Conservation (phyloP, 2,888 invertebrate species). For the Hydriomena furcata region DNA sequence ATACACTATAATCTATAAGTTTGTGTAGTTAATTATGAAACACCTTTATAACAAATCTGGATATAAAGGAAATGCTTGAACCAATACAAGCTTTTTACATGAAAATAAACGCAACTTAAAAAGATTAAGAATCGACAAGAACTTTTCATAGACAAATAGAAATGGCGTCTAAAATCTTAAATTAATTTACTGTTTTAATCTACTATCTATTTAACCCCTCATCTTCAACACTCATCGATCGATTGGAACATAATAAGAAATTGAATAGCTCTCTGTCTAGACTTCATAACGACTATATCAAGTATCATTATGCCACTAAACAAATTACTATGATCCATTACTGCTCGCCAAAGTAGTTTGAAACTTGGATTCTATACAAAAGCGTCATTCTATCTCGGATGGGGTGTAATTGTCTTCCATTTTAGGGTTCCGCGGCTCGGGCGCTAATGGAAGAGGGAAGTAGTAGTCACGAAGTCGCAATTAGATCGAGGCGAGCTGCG, state of each 20-base stretch:
- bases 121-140: too few relatives aligned
- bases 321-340: constrained; percentile 34
- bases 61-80: too few relatives aligned
- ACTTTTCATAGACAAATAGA: background rate
- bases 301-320: constrained; percentile 22
- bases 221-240: constrained; percentile 21
- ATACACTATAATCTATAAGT: too few relatives aligned
- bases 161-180: background rate
- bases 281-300: constrained; percentile 51
- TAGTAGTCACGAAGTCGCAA: constrained; percentile 73
- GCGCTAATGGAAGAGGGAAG: constrained; percentile 68
- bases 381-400: constrained; percentile 36
- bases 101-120: too few relatives aligned
- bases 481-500: constrained; percentile 67
- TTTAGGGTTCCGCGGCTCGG: constrained; percentile 40
- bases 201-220: too few relatives aligned
- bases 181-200: constrained; percentile 33
- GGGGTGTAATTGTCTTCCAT: constrained; percentile 22
- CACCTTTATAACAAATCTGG: too few relatives aligned
- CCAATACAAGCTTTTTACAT: too few relatives aligned
- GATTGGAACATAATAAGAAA: constrained; percentile 48
- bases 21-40: too few relatives aligned
- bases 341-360: constrained; percentile 4
- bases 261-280: constrained; percentile 59
- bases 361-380: constrained; percentile 3